Percentiles rank a stretch among this genome's conserved stretches.
Conservation (phyloP, 2,888 invertebrate genomes). For the Nesidiocoris tenuis region DNA sequence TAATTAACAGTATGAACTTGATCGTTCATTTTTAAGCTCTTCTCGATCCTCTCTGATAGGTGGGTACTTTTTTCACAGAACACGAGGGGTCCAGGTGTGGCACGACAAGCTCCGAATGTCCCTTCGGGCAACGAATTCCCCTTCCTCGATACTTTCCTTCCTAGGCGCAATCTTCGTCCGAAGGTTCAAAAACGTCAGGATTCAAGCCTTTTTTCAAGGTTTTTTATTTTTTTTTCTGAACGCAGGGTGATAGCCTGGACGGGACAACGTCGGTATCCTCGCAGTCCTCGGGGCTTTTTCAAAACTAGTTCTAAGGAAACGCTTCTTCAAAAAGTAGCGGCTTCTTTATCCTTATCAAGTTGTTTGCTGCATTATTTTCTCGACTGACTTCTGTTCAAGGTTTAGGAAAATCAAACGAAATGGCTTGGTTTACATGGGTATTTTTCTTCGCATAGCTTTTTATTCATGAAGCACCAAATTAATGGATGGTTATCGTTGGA, state of each 20-base stretch:
- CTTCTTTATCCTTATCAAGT: too few relatives aligned
- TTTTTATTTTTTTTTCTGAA: neutral
- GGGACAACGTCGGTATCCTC: neutral
- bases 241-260: neutral
- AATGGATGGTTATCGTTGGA: too few relatives aligned
- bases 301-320: constrained; percentile 40
- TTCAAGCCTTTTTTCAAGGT: neutral
- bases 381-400: too few relatives aligned
- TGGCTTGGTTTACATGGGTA: too few relatives aligned
- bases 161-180: neutral
- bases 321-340: constrained; percentile 20
- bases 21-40: too few relatives aligned
- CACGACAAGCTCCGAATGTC: constrained; percentile 38
- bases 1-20: too few relatives aligned
- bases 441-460: too few relatives aligned
- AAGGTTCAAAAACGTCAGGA: neutral
- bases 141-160: neutral
- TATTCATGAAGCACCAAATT: too few relatives aligned
- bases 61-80: constrained; percentile 3
- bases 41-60: too few relatives aligned
- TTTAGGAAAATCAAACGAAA: too few relatives aligned
- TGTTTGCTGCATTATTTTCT: too few relatives aligned
- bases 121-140: constrained; percentile 20
- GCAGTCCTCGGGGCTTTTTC: constrained; percentile 23
- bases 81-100: constrained; percentile 37